Evolutionary conservation across 2,113 vertebrate species (phyloP).

Genomic region (Recurvirostra avosetta): DNA sequence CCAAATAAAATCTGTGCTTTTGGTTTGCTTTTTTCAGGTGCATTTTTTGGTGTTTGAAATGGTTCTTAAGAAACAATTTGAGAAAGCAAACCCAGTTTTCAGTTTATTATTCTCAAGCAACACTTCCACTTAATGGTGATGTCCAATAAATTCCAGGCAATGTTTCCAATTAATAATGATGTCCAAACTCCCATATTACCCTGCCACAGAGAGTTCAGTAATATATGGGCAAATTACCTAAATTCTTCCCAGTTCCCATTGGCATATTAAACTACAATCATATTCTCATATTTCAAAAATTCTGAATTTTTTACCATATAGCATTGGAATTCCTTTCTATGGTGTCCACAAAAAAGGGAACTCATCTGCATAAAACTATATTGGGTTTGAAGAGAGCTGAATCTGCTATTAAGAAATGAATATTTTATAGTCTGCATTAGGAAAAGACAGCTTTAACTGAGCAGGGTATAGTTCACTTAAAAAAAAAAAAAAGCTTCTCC

Average conservation of each 20-base stretch:
- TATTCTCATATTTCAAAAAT: conserved; percentile 39
- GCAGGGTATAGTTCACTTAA: background rate
- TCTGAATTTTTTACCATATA: background rate
- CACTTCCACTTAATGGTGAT: background rate
- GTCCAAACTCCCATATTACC: background rate
- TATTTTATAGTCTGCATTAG: background rate
- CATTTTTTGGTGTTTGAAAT: background rate
- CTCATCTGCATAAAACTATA: background rate
- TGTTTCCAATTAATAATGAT: conserved; percentile 25
- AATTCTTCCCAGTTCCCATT: conserved; percentile 43
- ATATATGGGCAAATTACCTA: conserved; percentile 38
- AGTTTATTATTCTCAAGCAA: background rate
- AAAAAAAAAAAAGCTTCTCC: background rate
- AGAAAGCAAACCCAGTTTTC: background rate
- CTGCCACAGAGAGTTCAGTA: background rate
- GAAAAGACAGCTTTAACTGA: background rate
- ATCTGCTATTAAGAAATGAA: background rate
- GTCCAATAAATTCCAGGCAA: background rate
- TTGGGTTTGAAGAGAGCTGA: background rate
- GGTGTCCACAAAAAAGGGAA: background rate
- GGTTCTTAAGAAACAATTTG: background rate
- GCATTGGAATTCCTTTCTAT: background rate
- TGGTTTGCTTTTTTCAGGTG: background rate
- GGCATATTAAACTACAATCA: conserved; percentile 48
- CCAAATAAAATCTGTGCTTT: background rate